Percentiles rank a stretch among this genome's conserved stretches.
These are phyloP conservation scores for Temnopleurus reevesii DNA, from an alignment of 53 echinoderm and acorn worm genomes.

Conservation along the genomic window DNA sequence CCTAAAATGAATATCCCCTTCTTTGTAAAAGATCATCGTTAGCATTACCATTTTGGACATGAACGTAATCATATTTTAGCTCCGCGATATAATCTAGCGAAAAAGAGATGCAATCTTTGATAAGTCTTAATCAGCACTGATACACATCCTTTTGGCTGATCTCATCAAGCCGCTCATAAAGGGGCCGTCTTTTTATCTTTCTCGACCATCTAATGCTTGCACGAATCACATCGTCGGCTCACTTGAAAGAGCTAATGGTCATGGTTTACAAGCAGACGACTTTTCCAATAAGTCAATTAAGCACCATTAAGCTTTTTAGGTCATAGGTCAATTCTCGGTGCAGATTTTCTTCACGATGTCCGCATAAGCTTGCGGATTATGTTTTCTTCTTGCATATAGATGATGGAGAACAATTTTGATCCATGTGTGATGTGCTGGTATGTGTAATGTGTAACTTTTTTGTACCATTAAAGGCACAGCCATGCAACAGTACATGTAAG, in stretches of 20 bases:
- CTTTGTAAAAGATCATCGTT: background rate
- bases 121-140: background rate
- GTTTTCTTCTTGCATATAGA: no score
- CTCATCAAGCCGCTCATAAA: conserved; percentile 7
- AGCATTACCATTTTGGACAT: background rate
- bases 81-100: background rate
- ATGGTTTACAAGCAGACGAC: conserved; percentile 14
- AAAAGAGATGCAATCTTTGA: background rate
- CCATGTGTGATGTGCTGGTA: background rate
- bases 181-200: conserved; percentile 19
- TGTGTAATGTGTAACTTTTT: background rate
- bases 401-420: no score
- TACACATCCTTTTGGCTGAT: background rate
- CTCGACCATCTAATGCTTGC: background rate
- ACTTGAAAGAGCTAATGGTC: conserved; percentile 29
- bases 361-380: no score
- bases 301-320: conserved; percentile 28
- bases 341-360: background rate
- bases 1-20: background rate
- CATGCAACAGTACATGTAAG: no score
- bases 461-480: background rate
- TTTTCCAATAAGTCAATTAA: conserved; percentile 42
- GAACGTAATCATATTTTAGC: no score
- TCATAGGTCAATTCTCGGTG: conserved; percentile 10
- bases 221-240: background rate